Percentiles rank a stretch among this genome's conserved stretches.
These are phyloP conservation scores for Amphibalanus amphitrite DNA, from an alignment of 1,140 invertebrate species.

Conservation along the genomic window DNA sequence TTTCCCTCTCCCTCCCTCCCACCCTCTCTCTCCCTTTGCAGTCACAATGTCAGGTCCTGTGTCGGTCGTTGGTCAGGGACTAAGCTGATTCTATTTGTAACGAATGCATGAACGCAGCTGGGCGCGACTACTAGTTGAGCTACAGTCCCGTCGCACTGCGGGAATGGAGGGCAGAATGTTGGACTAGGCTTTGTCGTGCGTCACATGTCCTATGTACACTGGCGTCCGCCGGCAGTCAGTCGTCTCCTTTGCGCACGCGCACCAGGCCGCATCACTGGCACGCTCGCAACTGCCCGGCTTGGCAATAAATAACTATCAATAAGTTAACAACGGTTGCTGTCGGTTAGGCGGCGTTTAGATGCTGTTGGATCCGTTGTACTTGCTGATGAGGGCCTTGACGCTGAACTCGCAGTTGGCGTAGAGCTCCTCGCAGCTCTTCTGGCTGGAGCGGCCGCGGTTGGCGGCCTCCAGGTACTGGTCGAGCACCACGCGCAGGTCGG, in stretches of 20 bases:
- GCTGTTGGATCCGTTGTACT: conserved; percentile 16
- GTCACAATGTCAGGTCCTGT: not conserved
- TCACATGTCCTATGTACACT: not conserved
- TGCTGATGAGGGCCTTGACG: conserved; percentile 21
- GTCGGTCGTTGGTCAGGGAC: not conserved
- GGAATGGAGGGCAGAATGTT: not conserved
- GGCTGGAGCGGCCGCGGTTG: conserved; percentile 18
- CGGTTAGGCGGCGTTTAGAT: not conserved
- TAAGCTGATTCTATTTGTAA: not conserved
- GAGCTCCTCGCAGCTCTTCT: conserved; percentile 21
- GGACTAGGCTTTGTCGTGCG: not conserved
- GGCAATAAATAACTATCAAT: not conserved
- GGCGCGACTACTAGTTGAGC: not conserved
- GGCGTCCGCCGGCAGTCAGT: not conserved
- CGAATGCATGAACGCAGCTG: not conserved
- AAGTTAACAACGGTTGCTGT: not conserved
- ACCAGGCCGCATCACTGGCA: not conserved
- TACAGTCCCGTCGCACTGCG: not conserved
- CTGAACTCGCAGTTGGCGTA: conserved; percentile 22
- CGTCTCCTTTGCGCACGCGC: not conserved
- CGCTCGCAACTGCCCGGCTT: not conserved
- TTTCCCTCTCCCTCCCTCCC: not conserved
- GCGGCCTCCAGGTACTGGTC: conserved; percentile 22
- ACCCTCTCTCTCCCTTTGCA: too few species aligned
- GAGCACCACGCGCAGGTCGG: conserved; percentile 18